Conservation (phyloP, 2,888 invertebrate genomes). For the Euclidia mi region DNA sequence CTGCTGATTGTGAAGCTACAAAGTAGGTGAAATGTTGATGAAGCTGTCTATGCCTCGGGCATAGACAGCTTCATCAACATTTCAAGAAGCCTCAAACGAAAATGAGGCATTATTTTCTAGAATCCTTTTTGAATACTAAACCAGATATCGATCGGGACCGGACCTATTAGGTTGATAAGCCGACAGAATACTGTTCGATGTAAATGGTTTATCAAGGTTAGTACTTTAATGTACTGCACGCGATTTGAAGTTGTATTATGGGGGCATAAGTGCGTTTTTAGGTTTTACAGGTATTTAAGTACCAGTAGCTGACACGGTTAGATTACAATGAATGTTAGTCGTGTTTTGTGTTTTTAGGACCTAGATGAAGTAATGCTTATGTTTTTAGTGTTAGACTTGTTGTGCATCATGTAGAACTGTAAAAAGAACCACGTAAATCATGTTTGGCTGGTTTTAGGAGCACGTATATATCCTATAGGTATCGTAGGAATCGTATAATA, state of each 20-base stretch:
- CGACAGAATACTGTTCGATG: background rate
- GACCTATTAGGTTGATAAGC: background rate
- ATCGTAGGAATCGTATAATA: too few relatives aligned
- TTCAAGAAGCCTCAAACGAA: constrained; percentile 3
- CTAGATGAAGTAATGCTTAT: background rate
- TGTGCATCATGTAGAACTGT: too few relatives aligned
- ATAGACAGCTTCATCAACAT: background rate
- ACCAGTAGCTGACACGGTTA: too few relatives aligned
- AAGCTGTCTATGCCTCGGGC: too few relatives aligned
- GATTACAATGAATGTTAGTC: background rate
- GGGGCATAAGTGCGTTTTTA: background rate
- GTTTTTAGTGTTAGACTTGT: background rate
- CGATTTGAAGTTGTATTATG: background rate
- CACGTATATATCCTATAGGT: too few relatives aligned
- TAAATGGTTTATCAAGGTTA: background rate
- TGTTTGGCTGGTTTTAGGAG: too few relatives aligned
- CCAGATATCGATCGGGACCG: background rate
- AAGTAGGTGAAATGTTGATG: too few relatives aligned
- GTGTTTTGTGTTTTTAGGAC: background rate
- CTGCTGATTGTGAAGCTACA: background rate
- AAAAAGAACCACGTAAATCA: too few relatives aligned
- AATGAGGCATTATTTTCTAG: constrained; percentile 5
- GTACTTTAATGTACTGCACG: background rate
- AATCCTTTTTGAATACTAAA: constrained; percentile 14
- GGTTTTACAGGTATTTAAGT: background rate